Evolutionary conservation across 2,888 invertebrate genomes (phyloP).

Genomic region (Apantesis nais): DNA sequence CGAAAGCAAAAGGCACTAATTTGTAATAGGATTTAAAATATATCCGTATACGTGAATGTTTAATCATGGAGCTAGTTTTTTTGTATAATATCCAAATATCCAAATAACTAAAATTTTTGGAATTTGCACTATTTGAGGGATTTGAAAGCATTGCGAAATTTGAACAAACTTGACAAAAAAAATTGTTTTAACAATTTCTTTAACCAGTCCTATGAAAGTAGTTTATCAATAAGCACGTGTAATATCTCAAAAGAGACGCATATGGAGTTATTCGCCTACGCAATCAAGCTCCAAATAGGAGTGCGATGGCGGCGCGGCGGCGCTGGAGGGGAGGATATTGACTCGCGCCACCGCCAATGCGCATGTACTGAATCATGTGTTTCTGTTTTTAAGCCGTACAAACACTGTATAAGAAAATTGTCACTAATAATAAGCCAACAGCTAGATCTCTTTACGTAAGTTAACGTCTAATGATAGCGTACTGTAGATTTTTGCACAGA

Average conservation of each 20-base stretch:
- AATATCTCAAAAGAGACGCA: conserved; percentile 43
- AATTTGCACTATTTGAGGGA: neutral
- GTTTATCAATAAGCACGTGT: conserved; percentile 30
- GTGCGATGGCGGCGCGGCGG: conserved; percentile 81
- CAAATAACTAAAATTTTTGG: too few relatives aligned
- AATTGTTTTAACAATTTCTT: neutral
- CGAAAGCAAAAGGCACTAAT: neutral
- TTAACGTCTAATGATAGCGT: conserved; percentile 24
- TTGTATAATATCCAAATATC: too few relatives aligned
- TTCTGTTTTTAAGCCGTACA: conserved; percentile 77
- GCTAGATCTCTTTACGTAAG: conserved; percentile 44
- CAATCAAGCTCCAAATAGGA: conserved; percentile 56
- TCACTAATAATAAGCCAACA: conserved; percentile 56
- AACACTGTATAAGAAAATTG: conserved; percentile 60
- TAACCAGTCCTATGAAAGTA: conserved; percentile 18
- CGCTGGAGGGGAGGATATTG: conserved; percentile 83
- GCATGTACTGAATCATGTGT: conserved; percentile 82
- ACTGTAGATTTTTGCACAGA: conserved; percentile 26
- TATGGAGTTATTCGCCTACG: conserved; percentile 58
- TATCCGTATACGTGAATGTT: too few relatives aligned
- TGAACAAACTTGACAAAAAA: neutral
- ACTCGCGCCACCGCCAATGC: conserved; percentile 79
- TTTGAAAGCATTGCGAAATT: neutral
- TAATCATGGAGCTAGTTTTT: too few relatives aligned
- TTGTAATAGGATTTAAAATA: neutral